A percentile compares a stretch with the other conserved stretches of the same genome.
Conservation (phyloP, 2,888 invertebrate species). For the Reticulitermes lucifugus region DNA sequence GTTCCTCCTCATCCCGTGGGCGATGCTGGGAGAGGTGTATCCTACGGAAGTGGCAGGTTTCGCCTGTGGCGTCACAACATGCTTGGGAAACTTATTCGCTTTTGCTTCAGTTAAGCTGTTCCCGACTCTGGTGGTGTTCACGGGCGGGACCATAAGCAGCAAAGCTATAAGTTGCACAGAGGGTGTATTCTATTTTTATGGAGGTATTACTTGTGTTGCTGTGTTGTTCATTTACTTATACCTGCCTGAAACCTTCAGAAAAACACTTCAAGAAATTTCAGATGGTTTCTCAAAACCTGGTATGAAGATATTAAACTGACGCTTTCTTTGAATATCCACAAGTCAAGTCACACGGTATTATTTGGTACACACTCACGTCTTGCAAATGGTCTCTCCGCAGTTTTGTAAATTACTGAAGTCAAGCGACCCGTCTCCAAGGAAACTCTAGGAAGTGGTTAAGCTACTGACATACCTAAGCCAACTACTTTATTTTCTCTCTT, state of each 20-base stretch:
- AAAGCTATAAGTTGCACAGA: background rate
- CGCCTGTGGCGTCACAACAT: constrained; percentile 33
- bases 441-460: too few relatives aligned
- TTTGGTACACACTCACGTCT: too few relatives aligned
- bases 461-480: too few relatives aligned
- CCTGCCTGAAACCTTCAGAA: constrained; percentile 33
- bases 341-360: too few relatives aligned
- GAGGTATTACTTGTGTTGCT: constrained; percentile 8
- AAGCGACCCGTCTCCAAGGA: too few relatives aligned
- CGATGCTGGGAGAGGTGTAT: constrained; percentile 29
- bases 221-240: constrained; percentile 17
- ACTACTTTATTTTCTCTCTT: too few relatives aligned
- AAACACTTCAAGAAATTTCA: constrained; percentile 26
- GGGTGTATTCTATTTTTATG: constrained; percentile 24
- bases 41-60: constrained; percentile 15
- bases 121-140: constrained; percentile 3
- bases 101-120: constrained; percentile 31
- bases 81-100: constrained; percentile 15
- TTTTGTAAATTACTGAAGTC: too few relatives aligned
- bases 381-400: too few relatives aligned
- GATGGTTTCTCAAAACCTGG: background rate
- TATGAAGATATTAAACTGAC: background rate
- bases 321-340: background rate
- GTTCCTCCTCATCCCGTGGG: constrained; percentile 22
- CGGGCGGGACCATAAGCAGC: background rate